These are phyloP conservation scores for Gryllus longicercus DNA, from an alignment of 2,888 invertebrate species.

Conservation along the genomic window DNA sequence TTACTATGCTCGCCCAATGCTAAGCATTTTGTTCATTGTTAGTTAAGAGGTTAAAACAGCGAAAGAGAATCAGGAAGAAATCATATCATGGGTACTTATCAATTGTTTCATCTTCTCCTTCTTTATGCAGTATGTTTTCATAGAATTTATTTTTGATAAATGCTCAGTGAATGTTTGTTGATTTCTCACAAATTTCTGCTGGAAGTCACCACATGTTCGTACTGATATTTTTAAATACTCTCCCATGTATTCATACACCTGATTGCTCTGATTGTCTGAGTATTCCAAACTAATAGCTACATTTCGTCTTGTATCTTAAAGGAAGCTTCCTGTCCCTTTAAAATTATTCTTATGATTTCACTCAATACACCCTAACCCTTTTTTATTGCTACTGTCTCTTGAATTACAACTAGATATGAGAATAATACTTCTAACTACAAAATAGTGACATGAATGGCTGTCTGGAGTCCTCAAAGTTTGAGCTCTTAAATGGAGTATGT, in stretches of 20 bases:
- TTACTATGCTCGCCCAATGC: conserved; percentile 20
- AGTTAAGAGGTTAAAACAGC: conserved; percentile 24
- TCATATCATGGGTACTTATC: conserved; percentile 36
- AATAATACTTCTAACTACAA: too few relatives aligned
- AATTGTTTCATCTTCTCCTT: conserved; percentile 24
- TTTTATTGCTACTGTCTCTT: too few relatives aligned
- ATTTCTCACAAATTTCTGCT: conserved; percentile 28
- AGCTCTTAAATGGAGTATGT: too few relatives aligned
- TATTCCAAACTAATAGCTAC: neutral
- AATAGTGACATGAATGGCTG: too few relatives aligned
- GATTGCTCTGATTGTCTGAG: too few relatives aligned
- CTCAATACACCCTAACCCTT: too few relatives aligned
- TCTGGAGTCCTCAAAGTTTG: too few relatives aligned
- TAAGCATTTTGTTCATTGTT: conserved; percentile 26
- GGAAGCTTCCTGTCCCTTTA: conserved; percentile 22
- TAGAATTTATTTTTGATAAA: conserved; percentile 19
- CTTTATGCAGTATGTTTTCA: neutral
- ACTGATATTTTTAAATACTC: neutral
- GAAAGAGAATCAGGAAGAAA: conserved; percentile 29
- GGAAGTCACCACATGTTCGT: conserved; percentile 23
- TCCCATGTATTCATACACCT: too few relatives aligned
- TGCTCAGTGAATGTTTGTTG: neutral
- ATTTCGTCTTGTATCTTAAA: conserved; percentile 17
- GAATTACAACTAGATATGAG: too few relatives aligned
- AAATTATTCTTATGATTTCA: neutral